Percentiles rank a stretch among this genome's conserved stretches.
phyloP scores from a whole-genome alignment of 2,888 invertebrate species.

The Ischnus inquisitorius region DNA sequence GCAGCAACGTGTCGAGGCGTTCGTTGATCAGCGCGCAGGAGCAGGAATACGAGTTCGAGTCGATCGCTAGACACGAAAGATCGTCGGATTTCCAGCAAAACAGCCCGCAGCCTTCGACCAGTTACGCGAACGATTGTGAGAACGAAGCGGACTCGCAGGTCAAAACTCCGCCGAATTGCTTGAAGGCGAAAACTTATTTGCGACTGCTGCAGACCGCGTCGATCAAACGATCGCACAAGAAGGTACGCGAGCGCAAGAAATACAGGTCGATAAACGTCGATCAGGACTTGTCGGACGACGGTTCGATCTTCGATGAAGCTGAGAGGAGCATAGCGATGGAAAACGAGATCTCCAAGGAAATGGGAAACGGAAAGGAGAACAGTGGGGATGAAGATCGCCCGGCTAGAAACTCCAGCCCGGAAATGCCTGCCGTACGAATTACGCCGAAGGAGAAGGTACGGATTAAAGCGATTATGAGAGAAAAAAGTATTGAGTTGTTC shows the following conservation, averaged over 20 bases:
- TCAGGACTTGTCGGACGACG: slow-evolving; percentile 78
- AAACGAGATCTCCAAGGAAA: slow-evolving; percentile 14
- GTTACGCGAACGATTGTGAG: slow-evolving; percentile 51
- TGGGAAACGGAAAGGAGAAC: slow-evolving; percentile 33
- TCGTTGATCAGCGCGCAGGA: slow-evolving; percentile 38
- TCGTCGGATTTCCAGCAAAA: slow-evolving; percentile 33
- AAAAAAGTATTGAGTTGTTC: background rate
- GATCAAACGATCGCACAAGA: slow-evolving; percentile 80
- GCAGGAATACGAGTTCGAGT: slow-evolving; percentile 31
- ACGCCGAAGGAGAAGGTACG: slow-evolving; percentile 11
- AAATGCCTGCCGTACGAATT: background rate
- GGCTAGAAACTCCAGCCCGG: background rate
- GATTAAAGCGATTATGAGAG: background rate
- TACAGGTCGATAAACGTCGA: slow-evolving; percentile 60
- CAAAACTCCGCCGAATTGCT: slow-evolving; percentile 79
- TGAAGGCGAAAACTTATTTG: slow-evolving; percentile 74
- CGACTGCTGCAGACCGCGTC: slow-evolving; percentile 77
- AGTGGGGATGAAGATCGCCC: background rate
- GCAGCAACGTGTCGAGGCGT: slow-evolving; percentile 65
- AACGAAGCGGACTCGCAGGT: slow-evolving; percentile 9
- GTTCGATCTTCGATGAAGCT: slow-evolving; percentile 79
- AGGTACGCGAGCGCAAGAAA: slow-evolving; percentile 74
- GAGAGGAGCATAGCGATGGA: slow-evolving; percentile 65
- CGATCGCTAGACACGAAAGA: slow-evolving; percentile 18
- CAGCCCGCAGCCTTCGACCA: slow-evolving; percentile 71